Evolutionary conservation across 2,797 vertebrate species (phyloP), one percentile per base, ranked within the genome.

Genomic region (Thalassophryne amazonica): DNA sequence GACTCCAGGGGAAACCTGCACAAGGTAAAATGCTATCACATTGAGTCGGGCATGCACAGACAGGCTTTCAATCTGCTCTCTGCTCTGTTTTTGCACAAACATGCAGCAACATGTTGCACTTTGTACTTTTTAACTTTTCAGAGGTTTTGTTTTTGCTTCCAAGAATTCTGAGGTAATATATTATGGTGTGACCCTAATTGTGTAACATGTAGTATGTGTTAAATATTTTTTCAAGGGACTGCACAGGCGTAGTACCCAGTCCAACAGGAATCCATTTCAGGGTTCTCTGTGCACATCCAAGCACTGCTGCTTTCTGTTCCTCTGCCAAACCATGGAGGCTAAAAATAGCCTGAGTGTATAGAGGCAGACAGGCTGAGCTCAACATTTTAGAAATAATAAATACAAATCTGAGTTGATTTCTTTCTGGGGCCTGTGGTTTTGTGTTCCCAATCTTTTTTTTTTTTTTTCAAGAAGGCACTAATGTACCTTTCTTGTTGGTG

Each of bases 1-100:
- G 95, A 98, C 78, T 94, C 92, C 63, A 94, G 89, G 72, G 96
- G 97, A 20, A 92, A 88, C 27, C 86, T 99, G 37, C 93, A 96
- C 65, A 97, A 97, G 91, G 97, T 99, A 88, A 56, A 9, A 9
- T 3, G 0, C 11, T n/a, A 2, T 20, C 23, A 9, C 18, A 17
- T 17, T 17, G 36, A 22, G 31, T 0, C 17, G 15, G 20, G 3
- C 36, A 2, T 25, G 35, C 7, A 15, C 14, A 18, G 32, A 16
- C 37, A 43, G 18, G 32, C 5, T 22, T 21, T 25, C 12, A 11
- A 10, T 22, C 13, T n/a, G 7, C 11, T 7, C 18, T 32, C 6
- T 28, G 13, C 2, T 22, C 29, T n/a, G 1, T 12, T 17, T 34
- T n/a, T 30, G 7, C 19, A 31, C 27, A 29, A 37, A 4, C 6